These are phyloP conservation scores for Atopsyche davidsoni DNA, from an alignment of 1,140 invertebrate genomes.

Conservation along the genomic window DNA sequence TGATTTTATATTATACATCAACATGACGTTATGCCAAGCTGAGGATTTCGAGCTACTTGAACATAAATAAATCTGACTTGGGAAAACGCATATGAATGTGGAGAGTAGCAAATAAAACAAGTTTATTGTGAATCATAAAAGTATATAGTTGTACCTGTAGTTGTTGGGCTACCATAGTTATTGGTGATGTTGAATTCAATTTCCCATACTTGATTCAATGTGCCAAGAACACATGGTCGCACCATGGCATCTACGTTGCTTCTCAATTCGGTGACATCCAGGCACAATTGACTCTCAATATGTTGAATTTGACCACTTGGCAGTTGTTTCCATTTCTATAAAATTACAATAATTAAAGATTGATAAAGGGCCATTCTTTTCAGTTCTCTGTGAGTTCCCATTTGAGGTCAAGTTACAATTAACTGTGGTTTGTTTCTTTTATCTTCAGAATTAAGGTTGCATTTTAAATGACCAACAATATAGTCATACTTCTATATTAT, in stretches of 20 bases:
- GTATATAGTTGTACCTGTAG: not conserved
- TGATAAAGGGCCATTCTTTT: too few relatives aligned
- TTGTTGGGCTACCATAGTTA: constrained; percentile 3
- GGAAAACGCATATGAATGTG: not conserved
- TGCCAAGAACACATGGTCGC: not conserved
- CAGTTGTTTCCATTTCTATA: constrained; percentile 11
- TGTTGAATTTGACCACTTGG: constrained; percentile 13
- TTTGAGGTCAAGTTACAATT: too few relatives aligned
- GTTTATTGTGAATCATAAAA: not conserved
- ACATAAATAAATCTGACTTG: not conserved
- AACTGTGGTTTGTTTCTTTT: too few relatives aligned
- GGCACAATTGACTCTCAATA: too few relatives aligned
- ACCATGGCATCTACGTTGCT: constrained; percentile 8
- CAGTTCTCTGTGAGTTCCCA: too few relatives aligned
- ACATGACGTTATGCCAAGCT: too few relatives aligned
- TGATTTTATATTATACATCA: too few relatives aligned
- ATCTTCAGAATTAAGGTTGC: too few relatives aligned
- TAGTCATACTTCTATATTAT: not conserved
- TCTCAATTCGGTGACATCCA: constrained; percentile 10
- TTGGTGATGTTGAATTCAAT: constrained; percentile 15
- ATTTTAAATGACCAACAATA: not conserved
- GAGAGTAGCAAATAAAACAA: not conserved
- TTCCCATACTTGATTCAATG: constrained; percentile 9
- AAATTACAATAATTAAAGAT: not conserved
- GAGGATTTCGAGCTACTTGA: not conserved